Evolutionary conservation across 2,888 invertebrate species (phyloP).

Genomic region (Harmothoe impar): DNA sequence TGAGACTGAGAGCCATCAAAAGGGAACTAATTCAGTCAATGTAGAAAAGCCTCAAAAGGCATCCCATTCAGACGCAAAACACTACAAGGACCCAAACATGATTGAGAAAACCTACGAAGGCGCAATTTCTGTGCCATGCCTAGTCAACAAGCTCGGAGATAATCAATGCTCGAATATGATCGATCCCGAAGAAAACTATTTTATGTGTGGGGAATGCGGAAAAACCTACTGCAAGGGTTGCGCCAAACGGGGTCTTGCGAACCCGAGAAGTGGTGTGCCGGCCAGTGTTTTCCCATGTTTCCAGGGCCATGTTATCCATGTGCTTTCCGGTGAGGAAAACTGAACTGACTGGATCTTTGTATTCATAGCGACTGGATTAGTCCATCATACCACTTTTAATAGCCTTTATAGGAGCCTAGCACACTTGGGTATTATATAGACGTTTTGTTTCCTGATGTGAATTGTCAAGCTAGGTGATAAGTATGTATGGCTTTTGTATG

Average conservation of each 20-base stretch:
- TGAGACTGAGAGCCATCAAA: too few species aligned
- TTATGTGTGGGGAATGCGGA: constrained; percentile 26
- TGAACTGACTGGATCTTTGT: too few species aligned
- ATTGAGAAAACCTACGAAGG: neutral
- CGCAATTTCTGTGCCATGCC: neutral
- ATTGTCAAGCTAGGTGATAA: too few species aligned
- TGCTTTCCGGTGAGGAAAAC: neutral
- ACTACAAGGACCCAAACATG: neutral
- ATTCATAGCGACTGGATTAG: too few species aligned
- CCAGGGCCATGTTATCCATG: neutral
- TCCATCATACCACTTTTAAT: too few species aligned
- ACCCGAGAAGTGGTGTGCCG: neutral
- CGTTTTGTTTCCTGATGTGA: too few species aligned
- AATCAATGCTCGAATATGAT: constrained; percentile 28
- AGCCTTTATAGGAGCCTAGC: too few species aligned
- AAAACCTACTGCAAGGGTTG: constrained; percentile 17
- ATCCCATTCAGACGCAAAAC: too few species aligned
- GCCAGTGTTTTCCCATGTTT: constrained; percentile 9
- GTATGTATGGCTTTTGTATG: too few species aligned
- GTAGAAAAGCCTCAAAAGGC: too few species aligned
- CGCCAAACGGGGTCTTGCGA: neutral
- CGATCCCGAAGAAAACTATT: constrained; percentile 15
- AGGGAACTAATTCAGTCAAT: too few species aligned
- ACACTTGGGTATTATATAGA: too few species aligned
- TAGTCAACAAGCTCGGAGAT: neutral